Conservation (phyloP, 2,797 vertebrate genomes). For the Acestrorhynchus altus region DNA sequence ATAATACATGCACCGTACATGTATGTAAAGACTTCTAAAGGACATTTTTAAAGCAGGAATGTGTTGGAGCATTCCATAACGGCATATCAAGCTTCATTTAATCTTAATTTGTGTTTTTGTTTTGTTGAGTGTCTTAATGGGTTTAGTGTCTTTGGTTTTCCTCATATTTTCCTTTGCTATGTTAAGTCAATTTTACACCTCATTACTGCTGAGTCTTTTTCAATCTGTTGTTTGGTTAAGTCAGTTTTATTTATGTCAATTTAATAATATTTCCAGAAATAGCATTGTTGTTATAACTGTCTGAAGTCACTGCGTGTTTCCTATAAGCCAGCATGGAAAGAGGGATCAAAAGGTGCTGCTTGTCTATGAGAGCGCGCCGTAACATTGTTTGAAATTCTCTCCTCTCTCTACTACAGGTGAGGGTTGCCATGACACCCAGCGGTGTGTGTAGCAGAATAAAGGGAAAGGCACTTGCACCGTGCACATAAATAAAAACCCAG, state of each 20-base stretch:
- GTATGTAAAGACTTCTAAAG: too few relatives aligned
- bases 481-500: conserved; percentile 46
- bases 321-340: neutral
- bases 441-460: conserved; percentile 27
- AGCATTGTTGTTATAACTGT: neutral
- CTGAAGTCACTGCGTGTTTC: conserved; percentile 7
- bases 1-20: too few relatives aligned
- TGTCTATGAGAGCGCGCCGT: neutral
- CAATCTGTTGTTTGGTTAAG: neutral
- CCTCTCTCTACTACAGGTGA: conserved; percentile 50
- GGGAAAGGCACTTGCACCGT: conserved; percentile 36
- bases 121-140: too few relatives aligned
- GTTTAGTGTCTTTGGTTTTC: too few relatives aligned
- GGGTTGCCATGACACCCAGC: conserved; percentile 55
- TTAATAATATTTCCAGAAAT: neutral
- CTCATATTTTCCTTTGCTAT: neutral
- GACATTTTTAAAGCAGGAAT: too few relatives aligned
- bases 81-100: too few relatives aligned
- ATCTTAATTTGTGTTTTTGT: too few relatives aligned
- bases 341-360: conserved; percentile 37
- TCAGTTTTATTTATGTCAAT: neutral
- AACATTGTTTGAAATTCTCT: conserved; percentile 51
- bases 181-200: neutral
- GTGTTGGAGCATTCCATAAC: too few relatives aligned
- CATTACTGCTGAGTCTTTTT: neutral